Evolutionary conservation across 2,888 invertebrate genomes (phyloP), one percentile per base, ranked within the genome.

Genomic region (Drosophila macrospina): DNA sequence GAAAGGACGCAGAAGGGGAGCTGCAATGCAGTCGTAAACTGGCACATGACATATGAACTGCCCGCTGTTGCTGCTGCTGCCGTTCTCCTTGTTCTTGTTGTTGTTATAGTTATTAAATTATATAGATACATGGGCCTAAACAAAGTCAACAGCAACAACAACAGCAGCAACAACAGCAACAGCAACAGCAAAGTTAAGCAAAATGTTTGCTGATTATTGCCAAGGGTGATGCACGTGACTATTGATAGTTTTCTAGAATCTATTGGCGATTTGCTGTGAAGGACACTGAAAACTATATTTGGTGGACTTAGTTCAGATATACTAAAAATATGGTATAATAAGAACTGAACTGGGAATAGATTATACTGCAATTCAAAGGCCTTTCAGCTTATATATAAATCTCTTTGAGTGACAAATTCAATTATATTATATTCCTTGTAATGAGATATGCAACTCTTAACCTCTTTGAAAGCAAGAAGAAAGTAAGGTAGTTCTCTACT

Each of bases 11-110:
- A 41, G 11, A 16, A 36, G 13, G 44, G 55, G 56, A 37, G 57
- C 67, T 66, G 86, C 85, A 86, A 52, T 86, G 86, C 86, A 80
- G 85, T 86, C 66, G 59, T 74, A 74, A 88, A 74, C 67, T 80
- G 79, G 88, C 79, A 83, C 86, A 85, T 83, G 86, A 83, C 80
- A 84, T 86, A 83, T 85, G 83, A 80, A 86, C 87, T 85, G 69
- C 20, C 48, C 56, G 20, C 11, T 62, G 32, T 48, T 55, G 54
- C 54, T 59, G 63, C 20, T 20, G 2, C 3, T 20, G 20, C 20
- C 20, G 20, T 20, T 20, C 20, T 20, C 20, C 3, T 2, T 20
- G 20, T 20, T 20, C 20, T 50, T 52, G 11, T 41, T 32, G 47
- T 51, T 57, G 48, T 76, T 78, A 60, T 70, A 77, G 74, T 78